Conservation (phyloP, 2,797 vertebrate genomes). For the Bradypus variegatus region DNA sequence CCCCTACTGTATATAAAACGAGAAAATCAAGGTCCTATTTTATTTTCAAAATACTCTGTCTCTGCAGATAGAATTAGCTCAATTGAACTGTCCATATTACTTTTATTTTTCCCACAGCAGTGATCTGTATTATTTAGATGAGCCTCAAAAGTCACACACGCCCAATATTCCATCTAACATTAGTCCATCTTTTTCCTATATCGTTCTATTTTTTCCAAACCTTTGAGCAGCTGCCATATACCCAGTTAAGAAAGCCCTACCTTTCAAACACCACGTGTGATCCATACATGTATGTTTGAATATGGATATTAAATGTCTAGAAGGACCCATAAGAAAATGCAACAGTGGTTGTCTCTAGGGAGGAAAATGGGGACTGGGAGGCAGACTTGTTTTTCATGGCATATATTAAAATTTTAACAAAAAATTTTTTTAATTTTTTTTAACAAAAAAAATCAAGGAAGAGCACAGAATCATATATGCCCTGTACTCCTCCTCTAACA, state of each 20-base stretch:
- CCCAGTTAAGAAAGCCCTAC: not conserved
- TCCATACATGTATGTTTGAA: not conserved
- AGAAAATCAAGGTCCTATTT: not conserved
- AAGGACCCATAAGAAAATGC: not conserved
- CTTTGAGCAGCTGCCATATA: not conserved
- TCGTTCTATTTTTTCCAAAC: not conserved
- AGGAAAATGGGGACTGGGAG: not conserved
- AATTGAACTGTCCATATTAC: not conserved
- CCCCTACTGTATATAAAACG: not conserved
- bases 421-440: constrained; percentile 17
- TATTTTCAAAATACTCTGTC: not conserved
- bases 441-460: not conserved
- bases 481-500: not conserved
- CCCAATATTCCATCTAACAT: not conserved
- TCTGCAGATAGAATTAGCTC: not conserved
- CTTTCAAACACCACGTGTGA: not conserved
- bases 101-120: not conserved
- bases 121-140: not conserved
- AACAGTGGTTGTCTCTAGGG: not conserved
- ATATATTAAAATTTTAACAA: constrained; percentile 24
- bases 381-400: constrained; percentile 3
- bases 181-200: not conserved
- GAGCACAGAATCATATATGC: constrained; percentile 1
- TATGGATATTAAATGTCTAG: not conserved
- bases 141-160: not conserved